Evolutionary conservation across 2,113 vertebrate species (phyloP).

Genomic region (Columbina picui): DNA sequence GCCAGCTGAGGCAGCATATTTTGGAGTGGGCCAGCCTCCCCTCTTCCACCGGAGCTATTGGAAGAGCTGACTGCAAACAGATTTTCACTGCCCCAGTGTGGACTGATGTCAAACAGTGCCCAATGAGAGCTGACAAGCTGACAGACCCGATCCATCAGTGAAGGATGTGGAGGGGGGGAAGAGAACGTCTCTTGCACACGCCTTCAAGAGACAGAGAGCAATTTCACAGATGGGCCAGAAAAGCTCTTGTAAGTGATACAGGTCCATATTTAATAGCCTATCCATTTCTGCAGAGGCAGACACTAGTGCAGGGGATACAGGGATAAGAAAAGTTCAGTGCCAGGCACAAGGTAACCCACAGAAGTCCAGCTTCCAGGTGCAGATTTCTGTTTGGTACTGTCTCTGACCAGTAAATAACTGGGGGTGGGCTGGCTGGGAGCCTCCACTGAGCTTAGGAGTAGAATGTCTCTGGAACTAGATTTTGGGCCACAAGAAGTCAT

Average conservation of each 20-base stretch:
- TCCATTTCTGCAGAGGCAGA: conserved; percentile 16
- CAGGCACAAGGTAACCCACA: not conserved
- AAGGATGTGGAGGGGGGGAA: not conserved
- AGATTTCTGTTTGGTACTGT: not conserved
- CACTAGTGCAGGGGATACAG: not conserved
- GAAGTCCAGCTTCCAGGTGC: not conserved
- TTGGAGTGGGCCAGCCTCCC: conserved; percentile 54
- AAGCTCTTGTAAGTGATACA: conserved; percentile 49
- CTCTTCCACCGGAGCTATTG: conserved; percentile 63
- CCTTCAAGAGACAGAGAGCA: conserved; percentile 45
- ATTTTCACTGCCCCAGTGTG: conserved; percentile 72
- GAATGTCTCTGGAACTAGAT: not conserved
- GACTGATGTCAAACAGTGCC: conserved; percentile 72
- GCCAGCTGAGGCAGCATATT: conserved; percentile 54
- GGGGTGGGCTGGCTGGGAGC: not conserved
- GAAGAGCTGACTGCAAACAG: conserved; percentile 79
- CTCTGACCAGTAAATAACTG: not conserved
- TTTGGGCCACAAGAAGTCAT: not conserved
- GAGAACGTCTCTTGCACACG: not conserved
- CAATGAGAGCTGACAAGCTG: conserved; percentile 80
- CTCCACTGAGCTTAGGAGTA: not conserved
- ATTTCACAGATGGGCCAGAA: conserved; percentile 34
- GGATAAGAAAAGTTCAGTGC: not conserved
- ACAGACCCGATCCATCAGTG: conserved; percentile 72
- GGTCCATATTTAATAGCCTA: conserved; percentile 50